Base-by-base conservation (phyloP, 2,113 vertebrate genomes). In the Lycaon pictus region DNA sequence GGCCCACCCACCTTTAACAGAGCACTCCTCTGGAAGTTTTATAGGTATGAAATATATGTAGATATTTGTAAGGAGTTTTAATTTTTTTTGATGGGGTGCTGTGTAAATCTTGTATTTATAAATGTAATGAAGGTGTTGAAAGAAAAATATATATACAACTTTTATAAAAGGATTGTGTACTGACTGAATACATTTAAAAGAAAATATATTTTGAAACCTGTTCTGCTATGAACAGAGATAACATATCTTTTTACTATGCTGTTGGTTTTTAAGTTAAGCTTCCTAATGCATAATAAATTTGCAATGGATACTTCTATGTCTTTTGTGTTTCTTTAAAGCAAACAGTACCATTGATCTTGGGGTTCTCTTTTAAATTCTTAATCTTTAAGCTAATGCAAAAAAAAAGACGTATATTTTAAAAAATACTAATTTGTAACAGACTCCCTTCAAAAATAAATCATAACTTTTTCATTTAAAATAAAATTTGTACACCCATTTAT, bases 91-190 rank as follows among this genome's bases (percentile, higher is more conserved):
- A 96, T 97, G 97, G 95, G 96, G 77, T 98, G 95, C 98, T 98
- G 94, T 99, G 93, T 99, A 99, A 99, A 99, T 99, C 98, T 98
- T 98, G 98, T 98, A 98, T 99, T 99, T 99, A 99, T 98, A 99
- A 99, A 98, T 98, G 91, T 98, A 98, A 98, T 98, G 97, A 98
- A 96, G 96, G 85, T 98, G 97, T 97, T 98, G 98, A 98, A 94
- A 98, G 98, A 98, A 97, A 97, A 98, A 72, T 72, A 98, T 97
- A 98, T 98, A 98, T 91, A 98, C 97, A 97, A 96, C 98, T 99
- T 99, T 99, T 98, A 98, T 98, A 98, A 99, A 69, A 98, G 95
- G 97, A 98, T 98, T 98, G 88, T 99, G 97, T 99, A 99, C 98
- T 98, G 98, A 98, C 97, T 97, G 98, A 98, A 98, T 97, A 98